Conservation (phyloP, 2,888 invertebrate genomes). For the Rhyacophila evoluta region DNA sequence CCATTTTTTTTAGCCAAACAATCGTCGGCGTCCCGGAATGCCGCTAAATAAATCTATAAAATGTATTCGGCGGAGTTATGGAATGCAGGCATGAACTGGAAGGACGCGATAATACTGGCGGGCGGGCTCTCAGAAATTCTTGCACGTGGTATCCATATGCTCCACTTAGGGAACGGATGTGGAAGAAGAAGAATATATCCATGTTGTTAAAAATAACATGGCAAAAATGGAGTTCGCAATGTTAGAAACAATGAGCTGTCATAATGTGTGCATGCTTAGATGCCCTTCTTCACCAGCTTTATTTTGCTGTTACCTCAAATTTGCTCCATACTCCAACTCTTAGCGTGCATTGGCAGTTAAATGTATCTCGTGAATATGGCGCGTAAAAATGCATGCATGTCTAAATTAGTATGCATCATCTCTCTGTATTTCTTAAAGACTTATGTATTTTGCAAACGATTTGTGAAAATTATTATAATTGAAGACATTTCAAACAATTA, state of each 20-base stretch:
- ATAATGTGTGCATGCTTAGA: neutral
- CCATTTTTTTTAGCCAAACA: no score
- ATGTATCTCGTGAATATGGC: neutral
- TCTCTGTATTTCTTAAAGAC: neutral
- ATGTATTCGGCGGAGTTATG: no score
- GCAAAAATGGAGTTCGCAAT: neutral
- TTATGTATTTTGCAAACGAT: neutral
- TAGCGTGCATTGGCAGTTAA: slow-evolving; percentile 9
- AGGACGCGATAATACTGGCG: no score
- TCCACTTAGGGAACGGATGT: no score
- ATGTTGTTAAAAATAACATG: no score
- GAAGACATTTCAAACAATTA: neutral
- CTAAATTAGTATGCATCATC: neutral
- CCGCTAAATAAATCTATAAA: no score
- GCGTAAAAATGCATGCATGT: neutral
- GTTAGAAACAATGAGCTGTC: neutral
- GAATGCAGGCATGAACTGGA: no score
- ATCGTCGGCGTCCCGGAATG: no score
- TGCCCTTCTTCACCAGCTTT: slow-evolving; percentile 2
- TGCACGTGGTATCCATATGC: no score
- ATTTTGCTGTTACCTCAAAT: neutral
- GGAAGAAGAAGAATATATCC: no score
- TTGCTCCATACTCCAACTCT: neutral
- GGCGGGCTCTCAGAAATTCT: no score
- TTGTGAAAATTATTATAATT: slow-evolving; percentile 21